phyloP scores from a whole-genome alignment of 2,797 vertebrate species.

The Tympanoctomys barrerae region DNA sequence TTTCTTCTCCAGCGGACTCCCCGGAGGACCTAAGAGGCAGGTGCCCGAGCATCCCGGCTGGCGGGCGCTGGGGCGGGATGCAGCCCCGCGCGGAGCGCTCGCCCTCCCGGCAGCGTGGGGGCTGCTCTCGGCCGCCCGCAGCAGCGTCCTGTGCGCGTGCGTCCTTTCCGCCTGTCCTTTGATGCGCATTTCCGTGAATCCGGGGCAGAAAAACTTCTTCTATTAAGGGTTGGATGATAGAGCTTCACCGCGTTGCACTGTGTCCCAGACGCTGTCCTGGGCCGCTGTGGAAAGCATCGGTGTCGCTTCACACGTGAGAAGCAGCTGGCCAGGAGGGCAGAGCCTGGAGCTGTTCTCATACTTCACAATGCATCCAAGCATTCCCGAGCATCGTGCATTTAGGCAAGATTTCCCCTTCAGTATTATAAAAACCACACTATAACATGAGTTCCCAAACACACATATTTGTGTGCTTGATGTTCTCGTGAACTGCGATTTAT shows the following conservation, averaged over 20 bases:
- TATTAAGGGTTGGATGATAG: not conserved
- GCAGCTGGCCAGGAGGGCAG: not conserved
- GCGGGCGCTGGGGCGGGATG: too few species aligned
- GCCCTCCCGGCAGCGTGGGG: rapidly evolving
- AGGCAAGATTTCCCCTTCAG: not conserved
- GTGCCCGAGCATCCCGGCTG: rapidly evolving
- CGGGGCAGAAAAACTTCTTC: not conserved
- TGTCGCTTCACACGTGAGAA: not conserved
- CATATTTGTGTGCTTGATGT: not conserved
- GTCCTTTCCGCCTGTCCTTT: not conserved
- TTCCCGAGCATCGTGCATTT: not conserved
- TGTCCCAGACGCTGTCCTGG: not conserved
- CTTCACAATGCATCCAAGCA: not conserved
- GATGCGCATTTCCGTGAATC: not conserved
- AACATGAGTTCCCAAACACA: not conserved
- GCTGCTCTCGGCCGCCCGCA: not conserved
- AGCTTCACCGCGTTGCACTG: not conserved
- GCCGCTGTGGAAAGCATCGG: not conserved
- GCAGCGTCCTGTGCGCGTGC: rapidly evolving
- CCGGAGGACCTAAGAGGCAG: not conserved
- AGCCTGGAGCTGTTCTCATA: not conserved
- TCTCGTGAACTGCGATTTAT: constrained; percentile 14
- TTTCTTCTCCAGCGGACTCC: not conserved
- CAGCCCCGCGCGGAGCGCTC: rapidly evolving
- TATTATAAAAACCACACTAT: not conserved